These are phyloP conservation scores for Syngnathus scovelli DNA, from an alignment of 2,113 vertebrate genomes.

Conservation along the genomic window DNA sequence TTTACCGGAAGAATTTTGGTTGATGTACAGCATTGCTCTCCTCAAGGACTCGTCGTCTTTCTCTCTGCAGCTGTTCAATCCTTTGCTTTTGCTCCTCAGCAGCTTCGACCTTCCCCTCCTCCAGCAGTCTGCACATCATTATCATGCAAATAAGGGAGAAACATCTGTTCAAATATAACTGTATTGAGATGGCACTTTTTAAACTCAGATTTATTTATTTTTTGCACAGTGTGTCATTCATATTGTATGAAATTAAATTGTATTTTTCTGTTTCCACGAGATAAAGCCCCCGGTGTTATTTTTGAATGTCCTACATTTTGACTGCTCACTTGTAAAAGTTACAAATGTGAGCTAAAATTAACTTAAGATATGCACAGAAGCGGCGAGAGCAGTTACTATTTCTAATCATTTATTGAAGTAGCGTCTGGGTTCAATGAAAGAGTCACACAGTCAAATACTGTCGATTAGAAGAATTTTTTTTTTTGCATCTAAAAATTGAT, in stretches of 20 bases:
- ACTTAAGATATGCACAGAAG: neutral
- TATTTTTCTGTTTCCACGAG: neutral
- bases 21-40: conserved; percentile 81
- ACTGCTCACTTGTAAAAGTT: conserved; percentile 3
- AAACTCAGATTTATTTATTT: neutral
- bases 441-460: neutral
- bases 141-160: conserved; percentile 12
- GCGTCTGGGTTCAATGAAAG: conserved; percentile 18
- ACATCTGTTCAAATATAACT: neutral
- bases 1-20: conserved; percentile 90
- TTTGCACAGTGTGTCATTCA: neutral
- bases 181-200: neutral
- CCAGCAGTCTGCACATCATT: conserved; percentile 76
- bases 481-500: neutral
- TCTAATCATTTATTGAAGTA: conserved; percentile 10
- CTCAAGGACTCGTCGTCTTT: conserved; percentile 81
- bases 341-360: conserved; percentile 26
- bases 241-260: too few species aligned
- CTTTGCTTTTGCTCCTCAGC: conserved; percentile 90
- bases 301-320: neutral
- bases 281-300: neutral
- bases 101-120: conserved; percentile 86
- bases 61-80: conserved; percentile 90
- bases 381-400: conserved; percentile 7
- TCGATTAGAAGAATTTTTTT: neutral